Percentiles rank a stretch among this genome's conserved stretches.
These are phyloP conservation scores for Mesaphorura yosii DNA, from an alignment of 1,140 invertebrate genomes.

Conservation along the genomic window DNA sequence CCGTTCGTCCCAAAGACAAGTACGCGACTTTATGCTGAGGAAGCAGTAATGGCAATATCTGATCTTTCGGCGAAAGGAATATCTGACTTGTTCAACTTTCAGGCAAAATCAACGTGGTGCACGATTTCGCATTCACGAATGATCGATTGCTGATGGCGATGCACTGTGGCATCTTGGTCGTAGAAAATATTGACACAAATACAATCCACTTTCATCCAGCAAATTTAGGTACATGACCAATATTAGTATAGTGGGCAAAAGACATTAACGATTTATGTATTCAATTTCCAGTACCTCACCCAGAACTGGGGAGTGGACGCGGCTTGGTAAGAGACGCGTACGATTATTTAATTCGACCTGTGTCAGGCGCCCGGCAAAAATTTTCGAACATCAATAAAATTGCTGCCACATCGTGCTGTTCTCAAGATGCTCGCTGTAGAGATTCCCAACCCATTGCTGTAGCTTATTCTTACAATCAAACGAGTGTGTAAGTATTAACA, in stretches of 20 bases:
- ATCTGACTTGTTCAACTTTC: background rate
- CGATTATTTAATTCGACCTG: background rate
- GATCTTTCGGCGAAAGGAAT: too few species aligned
- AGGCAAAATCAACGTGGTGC: background rate
- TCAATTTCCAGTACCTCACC: background rate
- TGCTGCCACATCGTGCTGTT: background rate
- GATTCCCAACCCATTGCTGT: background rate
- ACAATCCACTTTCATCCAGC: background rate
- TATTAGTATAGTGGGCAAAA: too few species aligned
- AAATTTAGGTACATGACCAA: background rate
- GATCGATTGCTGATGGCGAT: background rate
- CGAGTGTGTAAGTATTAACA: background rate
- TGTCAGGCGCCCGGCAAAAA: background rate
- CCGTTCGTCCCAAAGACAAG: too few species aligned
- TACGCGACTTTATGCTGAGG: too few species aligned
- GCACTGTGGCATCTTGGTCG: constrained; percentile 5
- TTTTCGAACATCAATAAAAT: background rate
- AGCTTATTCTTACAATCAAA: background rate
- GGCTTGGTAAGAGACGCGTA: background rate
- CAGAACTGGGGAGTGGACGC: background rate
- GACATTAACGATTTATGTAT: too few species aligned
- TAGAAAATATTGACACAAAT: background rate
- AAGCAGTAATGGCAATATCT: too few species aligned
- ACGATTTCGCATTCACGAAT: constrained; percentile 3
- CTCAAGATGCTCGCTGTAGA: background rate